A percentile compares a stretch with the other conserved stretches of the same genome.
These are phyloP conservation scores for Synanthedon formicaeformis DNA, from an alignment of 2,888 invertebrate species.

Conservation along the genomic window DNA sequence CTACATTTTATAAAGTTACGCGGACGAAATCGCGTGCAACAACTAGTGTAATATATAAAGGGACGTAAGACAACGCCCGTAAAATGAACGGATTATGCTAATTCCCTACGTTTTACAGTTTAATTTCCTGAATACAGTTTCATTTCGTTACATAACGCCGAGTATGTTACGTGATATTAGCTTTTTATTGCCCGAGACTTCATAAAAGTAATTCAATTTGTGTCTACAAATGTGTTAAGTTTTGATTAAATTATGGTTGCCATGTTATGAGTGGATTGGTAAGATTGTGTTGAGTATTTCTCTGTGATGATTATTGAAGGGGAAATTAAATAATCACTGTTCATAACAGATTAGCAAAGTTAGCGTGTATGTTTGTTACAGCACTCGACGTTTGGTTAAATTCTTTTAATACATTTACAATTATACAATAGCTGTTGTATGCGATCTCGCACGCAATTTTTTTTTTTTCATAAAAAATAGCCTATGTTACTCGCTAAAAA, in stretches of 20 bases:
- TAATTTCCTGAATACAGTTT: constrained; percentile 58
- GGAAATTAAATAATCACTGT: too few species aligned
- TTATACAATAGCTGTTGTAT: too few species aligned
- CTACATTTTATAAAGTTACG: not conserved
- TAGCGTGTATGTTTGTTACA: too few species aligned
- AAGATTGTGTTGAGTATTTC: not conserved
- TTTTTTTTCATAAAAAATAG: too few species aligned
- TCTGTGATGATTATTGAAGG: not conserved
- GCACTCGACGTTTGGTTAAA: too few species aligned
- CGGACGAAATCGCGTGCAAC: not conserved
- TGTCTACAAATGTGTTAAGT: constrained; percentile 26
- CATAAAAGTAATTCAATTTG: constrained; percentile 40
- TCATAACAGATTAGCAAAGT: too few species aligned
- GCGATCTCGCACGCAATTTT: too few species aligned
- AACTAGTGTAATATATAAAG: too few species aligned
- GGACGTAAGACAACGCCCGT: too few species aligned
- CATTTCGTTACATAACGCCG: constrained; percentile 37
- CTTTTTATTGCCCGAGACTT: constrained; percentile 31
- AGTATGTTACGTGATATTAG: constrained; percentile 31
- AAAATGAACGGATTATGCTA: constrained; percentile 22
- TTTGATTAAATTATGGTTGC: constrained; percentile 33
- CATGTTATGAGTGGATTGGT: not conserved
- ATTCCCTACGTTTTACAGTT: constrained; percentile 50
- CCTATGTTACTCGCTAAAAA: too few species aligned
- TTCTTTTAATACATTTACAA: too few species aligned